phyloP scores from a whole-genome alignment of 2,113 vertebrate genomes.

The Salminus brasiliensis region DNA sequence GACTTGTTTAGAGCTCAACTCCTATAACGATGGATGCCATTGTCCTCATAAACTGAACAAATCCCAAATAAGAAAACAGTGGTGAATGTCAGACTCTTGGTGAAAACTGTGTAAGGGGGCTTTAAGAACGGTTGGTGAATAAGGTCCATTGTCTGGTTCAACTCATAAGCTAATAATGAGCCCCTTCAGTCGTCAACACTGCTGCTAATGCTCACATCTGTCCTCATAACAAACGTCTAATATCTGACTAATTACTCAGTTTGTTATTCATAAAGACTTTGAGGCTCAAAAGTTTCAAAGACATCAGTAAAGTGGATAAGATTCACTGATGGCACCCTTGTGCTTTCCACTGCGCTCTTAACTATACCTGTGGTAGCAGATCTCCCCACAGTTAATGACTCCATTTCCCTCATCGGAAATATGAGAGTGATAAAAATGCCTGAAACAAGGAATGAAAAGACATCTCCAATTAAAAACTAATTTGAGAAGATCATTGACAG shows the following conservation, averaged over 20 bases:
- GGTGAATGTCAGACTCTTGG: no score
- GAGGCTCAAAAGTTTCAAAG: background rate
- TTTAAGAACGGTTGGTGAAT: no score
- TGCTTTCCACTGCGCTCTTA: background rate
- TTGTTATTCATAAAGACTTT: background rate
- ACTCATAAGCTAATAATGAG: no score
- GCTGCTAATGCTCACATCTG: no score
- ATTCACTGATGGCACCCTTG: background rate
- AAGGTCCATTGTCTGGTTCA: no score
- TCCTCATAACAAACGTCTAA: no score
- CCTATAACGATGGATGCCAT: no score
- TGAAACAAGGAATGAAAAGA: conserved; percentile 6
- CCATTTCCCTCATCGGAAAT: conserved; percentile 15
- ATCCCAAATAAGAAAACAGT: no score
- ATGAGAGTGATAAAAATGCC: conserved; percentile 10
- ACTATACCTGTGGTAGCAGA: conserved; percentile 11
- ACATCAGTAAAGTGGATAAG: background rate
- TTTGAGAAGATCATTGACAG: conserved; percentile 2
- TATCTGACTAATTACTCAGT: background rate
- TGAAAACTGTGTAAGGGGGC: no score
- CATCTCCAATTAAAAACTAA: conserved; percentile 27
- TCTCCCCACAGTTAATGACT: conserved; percentile 28
- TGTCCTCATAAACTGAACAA: no score
- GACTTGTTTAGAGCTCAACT: no score
- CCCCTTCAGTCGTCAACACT: no score